Evolutionary conservation across 2,797 vertebrate species (phyloP).

Genomic region (Xenentodon cancila): DNA sequence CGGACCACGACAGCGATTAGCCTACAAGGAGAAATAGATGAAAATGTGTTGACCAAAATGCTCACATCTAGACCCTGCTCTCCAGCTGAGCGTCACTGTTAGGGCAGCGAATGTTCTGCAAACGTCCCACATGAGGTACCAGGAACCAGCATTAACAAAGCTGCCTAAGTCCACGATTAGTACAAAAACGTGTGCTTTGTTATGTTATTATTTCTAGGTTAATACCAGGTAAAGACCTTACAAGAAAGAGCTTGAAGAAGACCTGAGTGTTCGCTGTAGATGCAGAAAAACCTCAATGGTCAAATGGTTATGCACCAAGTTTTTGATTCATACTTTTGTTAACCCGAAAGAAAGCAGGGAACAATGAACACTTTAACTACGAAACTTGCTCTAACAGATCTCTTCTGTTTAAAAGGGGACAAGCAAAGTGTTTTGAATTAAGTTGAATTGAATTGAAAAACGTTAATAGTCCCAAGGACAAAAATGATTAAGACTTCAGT

Average conservation of each 20-base stretch:
- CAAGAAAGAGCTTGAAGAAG: slow-evolving; percentile 23
- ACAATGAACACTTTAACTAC: too few relatives aligned
- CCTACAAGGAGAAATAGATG: slow-evolving; percentile 52
- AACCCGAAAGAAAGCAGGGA: too few relatives aligned
- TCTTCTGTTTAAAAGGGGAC: too few relatives aligned
- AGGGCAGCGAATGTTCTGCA: slow-evolving; percentile 1
- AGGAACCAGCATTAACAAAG: slow-evolving; percentile 61
- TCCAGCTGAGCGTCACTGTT: slow-evolving; percentile 25
- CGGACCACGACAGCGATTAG: slow-evolving; percentile 46
- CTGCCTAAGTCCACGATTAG: slow-evolving; percentile 60
- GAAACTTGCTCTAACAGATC: too few relatives aligned
- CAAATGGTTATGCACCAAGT: slow-evolving; percentile 3
- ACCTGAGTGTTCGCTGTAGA: slow-evolving; percentile 8
- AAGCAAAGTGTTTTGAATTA: too few relatives aligned
- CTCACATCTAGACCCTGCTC: background rate
- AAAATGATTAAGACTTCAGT: too few relatives aligned
- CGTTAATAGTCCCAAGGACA: too few relatives aligned
- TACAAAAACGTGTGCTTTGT: slow-evolving; percentile 55
- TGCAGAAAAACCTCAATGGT: slow-evolving; percentile 22
- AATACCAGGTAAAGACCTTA: slow-evolving; percentile 45
- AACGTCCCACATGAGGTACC: slow-evolving; percentile 41
- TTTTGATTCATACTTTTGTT: too few relatives aligned
- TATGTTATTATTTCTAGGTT: slow-evolving; percentile 47
- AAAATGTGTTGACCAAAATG: slow-evolving; percentile 7
- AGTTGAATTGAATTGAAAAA: too few relatives aligned